Evolutionary conservation across 2,797 vertebrate genomes (phyloP), one percentile per base, ranked within the genome.

Genomic region (Sebastes oblongus): DNA sequence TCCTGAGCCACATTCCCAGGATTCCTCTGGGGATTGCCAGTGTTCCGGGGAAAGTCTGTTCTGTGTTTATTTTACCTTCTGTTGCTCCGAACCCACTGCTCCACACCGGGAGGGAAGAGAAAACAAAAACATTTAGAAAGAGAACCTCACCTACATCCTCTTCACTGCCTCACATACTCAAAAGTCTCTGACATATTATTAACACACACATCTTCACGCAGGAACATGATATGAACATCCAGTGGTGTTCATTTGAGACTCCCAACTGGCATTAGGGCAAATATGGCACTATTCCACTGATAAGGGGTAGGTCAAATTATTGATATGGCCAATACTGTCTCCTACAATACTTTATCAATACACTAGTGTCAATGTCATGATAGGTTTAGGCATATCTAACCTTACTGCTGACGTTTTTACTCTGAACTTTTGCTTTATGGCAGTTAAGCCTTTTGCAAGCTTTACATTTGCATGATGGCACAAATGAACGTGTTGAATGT

Each of bases 21-120:
- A 94, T 96, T 94, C 93, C 93, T 91, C 85, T 32, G 82, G 92
- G 94, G 92, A 91, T 91, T 46, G 91, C 85, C 79, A 34, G 81
- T 87, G 92, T 95, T 94, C 94, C 92, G 92, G 94, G 90, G 94
- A 92, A 95, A 93, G 92, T 93, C 93, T 93, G 92, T 84, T 82
- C 86, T 18, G 55, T 95, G 94, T 95, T 96, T 95, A 94, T 95
- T 94, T 95, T 95, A 94, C 93, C 92, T 95, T 95, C 90, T 93
- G 91, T 93, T 91, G 86, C 93, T 93, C 88, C 86, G 84, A 92
- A 89, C 86, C 92, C 88, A 70, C 75, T 76, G 91, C 87, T 93
- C 92, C 90, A 79, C 93, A 91, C 92, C 81, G 34, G 91, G 92
- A 91, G 91, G 92, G 92, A 90, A 88, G 90, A 84, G 91, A 93